Conservation (phyloP, 2,113 vertebrate genomes). For the Pungitius pungitius region DNA sequence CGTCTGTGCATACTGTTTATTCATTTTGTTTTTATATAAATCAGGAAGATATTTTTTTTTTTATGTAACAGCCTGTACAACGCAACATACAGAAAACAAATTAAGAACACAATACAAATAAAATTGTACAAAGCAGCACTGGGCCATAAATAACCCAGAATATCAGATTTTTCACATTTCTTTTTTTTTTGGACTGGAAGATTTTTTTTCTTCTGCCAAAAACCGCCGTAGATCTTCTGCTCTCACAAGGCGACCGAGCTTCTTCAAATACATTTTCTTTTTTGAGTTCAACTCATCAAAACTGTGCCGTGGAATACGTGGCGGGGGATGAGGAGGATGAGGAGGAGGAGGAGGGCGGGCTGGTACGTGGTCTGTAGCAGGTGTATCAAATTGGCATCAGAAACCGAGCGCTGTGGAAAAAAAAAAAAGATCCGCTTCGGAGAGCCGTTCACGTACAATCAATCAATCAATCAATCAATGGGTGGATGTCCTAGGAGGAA, state of each 20-base stretch:
- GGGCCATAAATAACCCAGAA: constrained; percentile 76
- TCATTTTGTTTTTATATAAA: constrained; percentile 80
- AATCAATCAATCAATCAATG: constrained; percentile 12
- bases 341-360: not conserved
- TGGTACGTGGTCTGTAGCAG: constrained; percentile 8
- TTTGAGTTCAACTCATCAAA: constrained; percentile 47
- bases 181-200: constrained; percentile 63
- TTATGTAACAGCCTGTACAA: constrained; percentile 85
- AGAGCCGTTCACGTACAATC: constrained; percentile 65
- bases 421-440: constrained; percentile 29
- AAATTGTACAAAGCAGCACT: constrained; percentile 82
- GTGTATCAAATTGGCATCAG: constrained; percentile 66
- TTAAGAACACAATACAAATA: constrained; percentile 66
- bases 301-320: constrained; percentile 42
- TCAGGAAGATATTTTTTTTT: constrained; percentile 82
- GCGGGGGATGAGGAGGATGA: not conserved
- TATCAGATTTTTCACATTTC: constrained; percentile 80
- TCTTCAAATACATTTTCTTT: constrained; percentile 4
- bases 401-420: constrained; percentile 22
- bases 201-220: constrained; percentile 49
- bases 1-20: constrained; percentile 76
- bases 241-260: constrained; percentile 48
- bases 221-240: constrained; percentile 36
- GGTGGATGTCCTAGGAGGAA: constrained; percentile 15
- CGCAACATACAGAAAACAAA: constrained; percentile 72